phyloP scores from a whole-genome alignment of 2,888 invertebrate genomes.

The Ryuthela nishihirai region DNA sequence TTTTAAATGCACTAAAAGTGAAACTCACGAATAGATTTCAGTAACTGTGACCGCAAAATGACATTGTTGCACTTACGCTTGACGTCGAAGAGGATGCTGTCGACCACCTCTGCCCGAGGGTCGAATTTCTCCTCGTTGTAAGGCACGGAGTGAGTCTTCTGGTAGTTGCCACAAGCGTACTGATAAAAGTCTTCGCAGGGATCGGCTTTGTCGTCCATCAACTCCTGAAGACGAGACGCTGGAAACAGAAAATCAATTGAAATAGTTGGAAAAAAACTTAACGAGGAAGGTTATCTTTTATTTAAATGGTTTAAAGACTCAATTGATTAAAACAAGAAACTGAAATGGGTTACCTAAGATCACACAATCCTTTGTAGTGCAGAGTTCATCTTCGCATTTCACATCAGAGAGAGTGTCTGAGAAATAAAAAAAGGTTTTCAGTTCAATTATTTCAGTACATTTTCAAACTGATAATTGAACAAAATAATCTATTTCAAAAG shows the following conservation, averaged over 20 bases:
- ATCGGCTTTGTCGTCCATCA: conserved; percentile 9
- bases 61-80: conserved; percentile 1
- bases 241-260: not conserved
- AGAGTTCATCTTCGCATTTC: conserved; percentile 3
- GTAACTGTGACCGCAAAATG: not conserved
- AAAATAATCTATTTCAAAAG: too few relatives aligned
- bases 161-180: conserved; percentile 17
- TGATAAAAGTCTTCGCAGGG: conserved; percentile 26
- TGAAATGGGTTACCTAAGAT: conserved; percentile 1
- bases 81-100: conserved; percentile 1
- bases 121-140: not conserved
- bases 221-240: conserved; percentile 6
- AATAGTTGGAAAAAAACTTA: not conserved
- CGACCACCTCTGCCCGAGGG: not conserved
- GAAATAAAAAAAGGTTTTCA: too few relatives aligned
- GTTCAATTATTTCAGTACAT: too few relatives aligned
- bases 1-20: too few relatives aligned
- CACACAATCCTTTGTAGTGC: conserved; percentile 9
- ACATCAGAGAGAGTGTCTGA: too few relatives aligned
- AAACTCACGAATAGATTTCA: too few relatives aligned
- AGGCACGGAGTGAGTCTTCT: not conserved
- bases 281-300: too few relatives aligned
- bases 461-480: too few relatives aligned
- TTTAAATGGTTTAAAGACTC: too few relatives aligned
- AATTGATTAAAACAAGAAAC: not conserved